Base-by-base conservation (phyloP, 2,113 vertebrate genomes). In the Meleagris gallopavo region DNA sequence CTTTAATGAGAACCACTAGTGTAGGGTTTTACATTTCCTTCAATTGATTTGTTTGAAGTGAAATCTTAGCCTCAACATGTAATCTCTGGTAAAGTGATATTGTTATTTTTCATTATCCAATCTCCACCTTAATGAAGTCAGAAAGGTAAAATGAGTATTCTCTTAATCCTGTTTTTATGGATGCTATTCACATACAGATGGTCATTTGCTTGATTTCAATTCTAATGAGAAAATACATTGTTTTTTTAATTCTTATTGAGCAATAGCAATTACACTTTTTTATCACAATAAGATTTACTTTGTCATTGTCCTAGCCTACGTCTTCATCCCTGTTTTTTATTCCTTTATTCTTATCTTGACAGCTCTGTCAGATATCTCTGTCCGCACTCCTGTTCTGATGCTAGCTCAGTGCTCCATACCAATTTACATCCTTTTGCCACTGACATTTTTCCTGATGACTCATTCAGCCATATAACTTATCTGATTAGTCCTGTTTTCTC, bases 11-110 rank as follows among this genome's bases (percentile, higher is more conserved):
- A 90, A 43, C 25, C 65, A 69, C 40, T 74, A 87, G 74, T 77
- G 50, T 54, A 92, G 71, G 25, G 34, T 64, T 83, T 88, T 29
- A 2, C 50, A 74, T 90, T 80, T 88, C 22, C 65, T 94, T 38
- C 74, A 60, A 13, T 29, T 17, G 5, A 85, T 94, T 86, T 91
- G 30, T 78, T 71, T 95, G 50, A 91, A 95, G 85, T 75, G 10
- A 89, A 67, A 20, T 80, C 34, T 50, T 81, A 40, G 60, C 70
- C 60, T 85, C 24, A 85, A n/a, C 46, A 9, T 29, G 10, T 36
- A 46, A 77, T 86, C 61, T 74, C 71, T 78, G 24, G 18, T 78
- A 79, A 88, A 95, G 92, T 70, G 65, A 81, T 90, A 69, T 67
- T 55, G 7, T 11, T 75, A 20, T 30, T 30, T 87, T 94, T 95